phyloP scores from a whole-genome alignment of 2,113 vertebrate species.

The Ahaetulla prasina region DNA sequence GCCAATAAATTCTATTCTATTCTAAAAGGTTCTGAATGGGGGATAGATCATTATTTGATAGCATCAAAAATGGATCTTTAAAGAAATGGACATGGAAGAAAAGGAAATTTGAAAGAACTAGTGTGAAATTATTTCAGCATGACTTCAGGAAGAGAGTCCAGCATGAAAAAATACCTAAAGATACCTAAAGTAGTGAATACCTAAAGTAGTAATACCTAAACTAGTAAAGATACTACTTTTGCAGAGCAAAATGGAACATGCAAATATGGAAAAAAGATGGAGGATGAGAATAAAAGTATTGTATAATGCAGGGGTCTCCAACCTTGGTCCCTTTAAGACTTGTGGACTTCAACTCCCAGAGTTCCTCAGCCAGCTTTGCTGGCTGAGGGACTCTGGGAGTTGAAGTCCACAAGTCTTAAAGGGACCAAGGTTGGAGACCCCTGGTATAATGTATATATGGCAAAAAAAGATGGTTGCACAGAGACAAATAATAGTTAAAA shows the following conservation, averaged over 20 bases:
- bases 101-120: neutral
- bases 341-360: too few species aligned
- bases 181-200: too few species aligned
- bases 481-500: neutral
- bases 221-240: neutral
- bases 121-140: neutral
- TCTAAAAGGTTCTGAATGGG: neutral
- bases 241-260: neutral
- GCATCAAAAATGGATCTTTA: neutral
- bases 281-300: neutral
- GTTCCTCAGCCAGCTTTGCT: too few species aligned
- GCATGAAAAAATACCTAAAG: neutral
- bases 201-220: neutral
- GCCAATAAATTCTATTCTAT: too few species aligned
- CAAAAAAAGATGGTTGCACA: neutral
- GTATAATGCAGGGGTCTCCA: too few species aligned
- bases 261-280: neutral
- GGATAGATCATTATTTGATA: neutral
- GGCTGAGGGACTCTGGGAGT: too few species aligned
- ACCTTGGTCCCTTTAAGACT: too few species aligned
- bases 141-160: neutral
- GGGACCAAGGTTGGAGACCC: too few species aligned
- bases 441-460: neutral
- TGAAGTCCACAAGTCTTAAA: too few species aligned
- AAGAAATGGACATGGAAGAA: neutral